A percentile compares a stretch with the other conserved stretches of the same genome.
Evolutionary conservation across 2,113 vertebrate species (phyloP).

Genomic region (Ptychochromis oligacanthus): DNA sequence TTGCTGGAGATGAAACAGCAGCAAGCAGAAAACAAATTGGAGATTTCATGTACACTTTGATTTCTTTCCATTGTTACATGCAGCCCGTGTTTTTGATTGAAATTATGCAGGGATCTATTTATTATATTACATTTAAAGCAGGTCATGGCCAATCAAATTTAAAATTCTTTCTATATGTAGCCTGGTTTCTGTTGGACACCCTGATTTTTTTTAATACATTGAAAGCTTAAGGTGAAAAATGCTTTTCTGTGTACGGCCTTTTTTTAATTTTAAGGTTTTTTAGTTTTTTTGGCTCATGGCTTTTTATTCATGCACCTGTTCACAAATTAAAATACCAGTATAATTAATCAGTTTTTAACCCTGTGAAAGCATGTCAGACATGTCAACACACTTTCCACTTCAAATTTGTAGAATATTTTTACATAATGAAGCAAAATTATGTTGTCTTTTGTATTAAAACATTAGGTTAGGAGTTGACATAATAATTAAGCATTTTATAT

Average conservation of each 20-base stretch:
- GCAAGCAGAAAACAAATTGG: slow-evolving; percentile 43
- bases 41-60: slow-evolving; percentile 19
- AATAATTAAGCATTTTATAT: not conserved
- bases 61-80: slow-evolving; percentile 18
- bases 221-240: not conserved
- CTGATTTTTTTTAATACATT: not conserved
- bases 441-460: not conserved
- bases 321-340: slow-evolving; percentile 10
- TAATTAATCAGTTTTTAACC: slow-evolving; percentile 26
- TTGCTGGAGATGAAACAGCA: slow-evolving; percentile 61
- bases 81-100: not conserved
- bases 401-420: slow-evolving; percentile 13
- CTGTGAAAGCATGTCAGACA: slow-evolving; percentile 3
- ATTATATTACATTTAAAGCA: not conserved
- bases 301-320: slow-evolving; percentile 23
- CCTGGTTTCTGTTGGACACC: not conserved
- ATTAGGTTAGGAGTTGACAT: not conserved
- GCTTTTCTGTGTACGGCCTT: not conserved
- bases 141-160: not conserved
- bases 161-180: not conserved
- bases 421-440: not conserved
- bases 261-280: too few relatives aligned
- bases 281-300: not conserved
- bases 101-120: not conserved
- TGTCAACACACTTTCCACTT: not conserved